Evolutionary conservation across 1,140 invertebrate genomes (phyloP).

Genomic region (Scylla paramamosain): DNA sequence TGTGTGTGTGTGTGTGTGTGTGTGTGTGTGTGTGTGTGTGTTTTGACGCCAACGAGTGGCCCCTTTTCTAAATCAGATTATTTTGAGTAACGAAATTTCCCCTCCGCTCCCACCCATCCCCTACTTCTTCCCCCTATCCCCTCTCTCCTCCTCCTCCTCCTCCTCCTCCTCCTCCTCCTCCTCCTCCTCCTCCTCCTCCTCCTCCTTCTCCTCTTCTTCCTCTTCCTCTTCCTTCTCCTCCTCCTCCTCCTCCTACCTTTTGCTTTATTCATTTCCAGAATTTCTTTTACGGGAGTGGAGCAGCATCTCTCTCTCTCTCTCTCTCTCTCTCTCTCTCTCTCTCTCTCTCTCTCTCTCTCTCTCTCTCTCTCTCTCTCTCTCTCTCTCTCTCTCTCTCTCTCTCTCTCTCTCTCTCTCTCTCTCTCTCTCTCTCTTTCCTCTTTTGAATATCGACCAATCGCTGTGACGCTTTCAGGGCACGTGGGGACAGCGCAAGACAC

Average conservation of each 20-base stretch:
- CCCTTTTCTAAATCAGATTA: slow-evolving; percentile 18
- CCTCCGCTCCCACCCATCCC: not conserved
- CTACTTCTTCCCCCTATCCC: not conserved
- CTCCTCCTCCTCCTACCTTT: not conserved
- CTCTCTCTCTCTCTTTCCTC: not conserved
- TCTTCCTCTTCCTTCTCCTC: too few species aligned
- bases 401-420: too few species aligned
- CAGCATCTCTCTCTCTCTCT: not conserved
- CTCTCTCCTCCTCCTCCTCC: too few species aligned
- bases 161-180: not conserved
- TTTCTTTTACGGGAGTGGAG: not conserved
- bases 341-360: too few species aligned
- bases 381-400: too few species aligned
- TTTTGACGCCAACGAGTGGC: too few species aligned
- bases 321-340: not conserved
- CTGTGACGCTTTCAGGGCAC: not conserved
- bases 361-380: too few species aligned
- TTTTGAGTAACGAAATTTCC: slow-evolving; percentile 17
- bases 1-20: not conserved
- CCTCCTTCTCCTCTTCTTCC: not conserved
- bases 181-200: not conserved
- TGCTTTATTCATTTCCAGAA: slow-evolving; percentile 3
- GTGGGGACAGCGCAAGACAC: slow-evolving; percentile 56
- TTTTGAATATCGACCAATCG: slow-evolving; percentile 55
- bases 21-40: not conserved